phyloP scores from a whole-genome alignment of 1,140 invertebrate genomes.

The Myzus persicae region DNA sequence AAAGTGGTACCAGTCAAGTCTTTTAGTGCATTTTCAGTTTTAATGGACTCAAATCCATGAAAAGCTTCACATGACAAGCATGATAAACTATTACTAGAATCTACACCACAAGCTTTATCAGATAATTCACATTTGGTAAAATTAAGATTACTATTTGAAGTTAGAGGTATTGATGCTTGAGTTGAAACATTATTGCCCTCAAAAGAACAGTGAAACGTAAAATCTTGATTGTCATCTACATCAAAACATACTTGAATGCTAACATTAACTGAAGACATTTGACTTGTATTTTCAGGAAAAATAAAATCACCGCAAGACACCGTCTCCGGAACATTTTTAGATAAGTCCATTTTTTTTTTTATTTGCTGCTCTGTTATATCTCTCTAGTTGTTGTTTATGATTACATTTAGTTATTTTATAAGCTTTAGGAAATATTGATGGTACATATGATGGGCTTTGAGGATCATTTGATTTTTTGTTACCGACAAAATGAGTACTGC shows the following conservation, averaged over 20 bases:
- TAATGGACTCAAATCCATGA: neutral
- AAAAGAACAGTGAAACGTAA: neutral
- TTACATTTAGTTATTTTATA: neutral
- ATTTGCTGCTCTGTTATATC: neutral
- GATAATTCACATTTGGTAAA: neutral
- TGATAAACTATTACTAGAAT: neutral
- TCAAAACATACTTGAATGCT: neutral
- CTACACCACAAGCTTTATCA: constrained; percentile 1
- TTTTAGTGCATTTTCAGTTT: neutral
- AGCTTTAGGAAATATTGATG: neutral
- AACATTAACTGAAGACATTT: neutral
- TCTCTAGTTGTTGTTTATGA: neutral
- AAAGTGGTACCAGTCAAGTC: neutral
- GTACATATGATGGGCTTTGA: neutral
- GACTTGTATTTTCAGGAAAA: no score
- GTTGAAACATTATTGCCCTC: neutral
- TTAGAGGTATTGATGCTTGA: neutral
- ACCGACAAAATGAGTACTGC: no score
- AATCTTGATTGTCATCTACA: neutral
- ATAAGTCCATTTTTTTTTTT: neutral
- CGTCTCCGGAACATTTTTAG: neutral
- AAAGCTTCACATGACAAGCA: neutral
- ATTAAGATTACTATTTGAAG: neutral
- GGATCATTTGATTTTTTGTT: neutral
- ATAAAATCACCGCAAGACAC: no score